Evolutionary conservation across 1,140 invertebrate genomes (phyloP).

Genomic region (Whitmania pigra): DNA sequence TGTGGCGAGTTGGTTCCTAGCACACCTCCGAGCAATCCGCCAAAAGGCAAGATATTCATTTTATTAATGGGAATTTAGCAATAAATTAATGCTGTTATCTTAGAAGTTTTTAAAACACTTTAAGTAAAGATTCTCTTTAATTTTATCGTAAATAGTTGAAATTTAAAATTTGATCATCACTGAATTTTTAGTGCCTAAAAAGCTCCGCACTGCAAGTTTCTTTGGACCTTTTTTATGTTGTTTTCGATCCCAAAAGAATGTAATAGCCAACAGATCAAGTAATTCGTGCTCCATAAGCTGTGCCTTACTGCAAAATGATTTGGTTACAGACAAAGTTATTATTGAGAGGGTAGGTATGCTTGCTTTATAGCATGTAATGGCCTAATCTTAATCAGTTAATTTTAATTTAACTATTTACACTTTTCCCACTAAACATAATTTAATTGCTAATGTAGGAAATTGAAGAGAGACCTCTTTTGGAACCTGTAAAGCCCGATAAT

Average conservation of each 20-base stretch:
- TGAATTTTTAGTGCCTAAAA: constrained; percentile 42
- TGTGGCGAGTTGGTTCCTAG: not conserved
- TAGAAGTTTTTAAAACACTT: not conserved
- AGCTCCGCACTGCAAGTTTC: constrained; percentile 57
- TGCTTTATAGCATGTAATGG: not conserved
- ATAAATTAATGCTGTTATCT: too few species aligned
- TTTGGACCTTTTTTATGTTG: constrained; percentile 74
- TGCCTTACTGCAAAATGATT: not conserved
- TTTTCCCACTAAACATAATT: constrained; percentile 42
- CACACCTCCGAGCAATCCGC: not conserved
- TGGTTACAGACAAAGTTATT: not conserved
- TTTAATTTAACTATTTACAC: not conserved
- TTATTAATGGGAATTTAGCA: not conserved
- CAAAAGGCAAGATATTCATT: not conserved
- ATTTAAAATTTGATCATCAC: not conserved
- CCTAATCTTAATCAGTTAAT: not conserved
- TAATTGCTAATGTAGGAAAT: too few species aligned
- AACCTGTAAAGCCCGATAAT: constrained; percentile 71
- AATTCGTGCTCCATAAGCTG: constrained; percentile 29
- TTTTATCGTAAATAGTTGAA: not conserved
- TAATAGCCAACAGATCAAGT: constrained; percentile 28
- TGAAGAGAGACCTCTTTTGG: constrained; percentile 49
- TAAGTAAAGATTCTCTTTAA: not conserved
- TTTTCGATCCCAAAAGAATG: constrained; percentile 47
- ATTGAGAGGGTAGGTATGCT: not conserved